Base-by-base conservation (phyloP, 2,888 invertebrate genomes). In the Drosophila meridiana region DNA sequence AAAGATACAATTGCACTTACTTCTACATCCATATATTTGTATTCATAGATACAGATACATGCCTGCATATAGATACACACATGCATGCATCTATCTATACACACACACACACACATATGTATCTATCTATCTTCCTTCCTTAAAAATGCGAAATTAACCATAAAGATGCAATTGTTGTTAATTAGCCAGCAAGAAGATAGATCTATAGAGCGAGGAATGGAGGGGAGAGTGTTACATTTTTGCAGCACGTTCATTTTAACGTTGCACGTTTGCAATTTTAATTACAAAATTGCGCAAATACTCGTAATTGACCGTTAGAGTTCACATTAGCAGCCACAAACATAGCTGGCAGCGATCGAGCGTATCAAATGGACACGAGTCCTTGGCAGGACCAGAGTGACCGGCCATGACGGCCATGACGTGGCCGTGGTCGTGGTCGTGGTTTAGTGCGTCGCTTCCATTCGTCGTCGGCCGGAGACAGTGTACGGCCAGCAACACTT, bases 401-500 rank as follows among this genome's bases (percentile, higher is more conserved):
- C 61, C 9, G 20, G 30, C 60, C 30, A 34, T 26, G 36, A 14
- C 59, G 58, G 38, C 48, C 47, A 20, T 69, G 48, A 48, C 50
- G 45, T 52, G 14, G 42, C 36, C 43, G 42, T n/a, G 6, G 50
- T 20, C 20, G 26, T 56, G 52, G 50, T 43, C 55, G 50, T 56
- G 70, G 70, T 59, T 76, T 55, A 63, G 52, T 60, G 69, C 69
- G 77, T 65, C 43, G 61, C 45, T 43, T 52, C 32, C 50, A 48
- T 13, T 59, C 63, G 45, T 65, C 63, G 48, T 61, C 67, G 68
- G 40, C 55, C 92, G 89, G 91, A 90, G 88, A 86, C 91, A 85
- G 82, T 77, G 84, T 78, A 78, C 76, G 86, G 72, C 90, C 89
- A 83, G 82, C 82, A 85, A 91, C 91, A 91, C 88, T 91, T 92